A percentile compares a stretch with the other conserved stretches of the same genome.
Conservation (phyloP, 1,140 invertebrate species). For the Euwallacea similis region DNA sequence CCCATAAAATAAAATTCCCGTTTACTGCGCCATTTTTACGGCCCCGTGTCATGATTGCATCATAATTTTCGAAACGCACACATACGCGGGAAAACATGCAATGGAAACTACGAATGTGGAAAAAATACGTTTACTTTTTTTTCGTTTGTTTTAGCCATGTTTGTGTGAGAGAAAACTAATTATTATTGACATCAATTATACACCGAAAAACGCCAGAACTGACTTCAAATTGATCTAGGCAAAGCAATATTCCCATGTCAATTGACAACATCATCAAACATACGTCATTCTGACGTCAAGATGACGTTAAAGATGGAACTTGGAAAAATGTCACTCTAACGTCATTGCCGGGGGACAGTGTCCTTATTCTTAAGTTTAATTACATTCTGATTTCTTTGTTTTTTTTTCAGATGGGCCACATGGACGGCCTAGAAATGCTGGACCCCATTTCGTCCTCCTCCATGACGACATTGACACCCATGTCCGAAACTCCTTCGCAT, state of each 20-base stretch:
- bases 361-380: background rate
- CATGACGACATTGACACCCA: constrained; percentile 85
- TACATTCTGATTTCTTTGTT: background rate
- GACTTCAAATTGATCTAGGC: no score
- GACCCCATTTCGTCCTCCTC: constrained; percentile 82
- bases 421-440: constrained; percentile 91
- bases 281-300: no score
- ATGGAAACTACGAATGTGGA: constrained; percentile 29
- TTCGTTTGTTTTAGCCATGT: no score
- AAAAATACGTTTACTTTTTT: constrained; percentile 15
- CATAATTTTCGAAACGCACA: constrained; percentile 28
- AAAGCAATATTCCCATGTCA: no score
- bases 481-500: constrained; percentile 70
- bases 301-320: no score
- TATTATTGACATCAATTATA: no score
- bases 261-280: no score
- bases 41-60: constrained; percentile 33
- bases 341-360: no score
- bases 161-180: no score
- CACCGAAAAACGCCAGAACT: no score
- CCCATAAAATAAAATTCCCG: constrained; percentile 34
- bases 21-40: constrained; percentile 27
- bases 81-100: constrained; percentile 1
- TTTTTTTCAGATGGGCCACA: constrained; percentile 79
- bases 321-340: no score